phyloP scores from a whole-genome alignment of 2,113 vertebrate species.

The Gopherus evgoodei region DNA sequence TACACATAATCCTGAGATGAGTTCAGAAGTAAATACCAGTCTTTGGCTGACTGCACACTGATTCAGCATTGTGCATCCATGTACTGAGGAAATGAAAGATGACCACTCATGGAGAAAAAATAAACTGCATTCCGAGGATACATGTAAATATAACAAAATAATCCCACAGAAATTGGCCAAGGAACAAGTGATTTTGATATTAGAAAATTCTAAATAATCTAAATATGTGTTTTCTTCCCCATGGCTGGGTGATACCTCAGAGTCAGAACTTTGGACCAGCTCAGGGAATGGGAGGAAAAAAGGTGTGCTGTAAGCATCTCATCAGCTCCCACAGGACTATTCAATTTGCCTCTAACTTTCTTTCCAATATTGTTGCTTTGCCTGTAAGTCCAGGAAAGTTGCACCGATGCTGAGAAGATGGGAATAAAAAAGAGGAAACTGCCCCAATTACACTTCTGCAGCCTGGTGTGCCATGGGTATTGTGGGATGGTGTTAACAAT shows the following conservation, averaged over 20 bases:
- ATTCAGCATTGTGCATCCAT: background rate
- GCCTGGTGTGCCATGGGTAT: background rate
- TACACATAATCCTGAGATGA: background rate
- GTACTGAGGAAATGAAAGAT: background rate
- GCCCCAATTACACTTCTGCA: background rate
- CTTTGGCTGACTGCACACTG: background rate
- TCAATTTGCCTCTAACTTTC: background rate
- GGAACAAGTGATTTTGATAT: background rate
- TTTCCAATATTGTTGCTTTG: background rate
- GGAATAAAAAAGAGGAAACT: background rate
- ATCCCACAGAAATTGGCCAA: background rate
- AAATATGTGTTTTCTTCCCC: background rate
- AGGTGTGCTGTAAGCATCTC: fast-evolving
- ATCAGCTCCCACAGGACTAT: background rate
- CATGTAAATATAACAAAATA: background rate
- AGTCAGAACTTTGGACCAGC: background rate
- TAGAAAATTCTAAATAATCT: background rate
- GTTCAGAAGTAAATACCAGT: background rate
- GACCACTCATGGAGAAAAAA: background rate
- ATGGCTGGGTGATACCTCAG: background rate
- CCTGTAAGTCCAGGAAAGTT: background rate
- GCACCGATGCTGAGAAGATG: background rate
- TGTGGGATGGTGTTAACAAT: constrained; percentile 18
- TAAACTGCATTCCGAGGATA: background rate
- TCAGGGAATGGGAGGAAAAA: background rate